Conservation (phyloP, 2,888 invertebrate genomes). For the Lapara coniferarum region DNA sequence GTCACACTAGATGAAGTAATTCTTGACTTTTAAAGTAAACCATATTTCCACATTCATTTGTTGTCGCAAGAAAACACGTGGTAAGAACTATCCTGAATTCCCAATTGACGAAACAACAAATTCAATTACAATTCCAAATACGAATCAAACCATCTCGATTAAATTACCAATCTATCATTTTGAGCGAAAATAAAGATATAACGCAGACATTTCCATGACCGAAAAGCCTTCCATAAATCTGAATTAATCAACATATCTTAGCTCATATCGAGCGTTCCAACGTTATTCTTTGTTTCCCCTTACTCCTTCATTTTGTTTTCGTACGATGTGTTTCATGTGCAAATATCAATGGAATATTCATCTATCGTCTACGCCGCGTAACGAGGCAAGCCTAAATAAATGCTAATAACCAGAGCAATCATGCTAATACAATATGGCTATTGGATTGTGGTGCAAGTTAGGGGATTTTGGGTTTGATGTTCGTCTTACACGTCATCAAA, state of each 20-base stretch:
- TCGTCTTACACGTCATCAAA: not conserved
- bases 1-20: too few species aligned
- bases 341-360: constrained; percentile 69
- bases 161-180: constrained; percentile 18
- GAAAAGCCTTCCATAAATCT: constrained; percentile 26
- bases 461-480: constrained; percentile 31
- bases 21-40: too few species aligned
- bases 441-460: constrained; percentile 47
- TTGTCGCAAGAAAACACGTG: too few species aligned
- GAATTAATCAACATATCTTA: constrained; percentile 29
- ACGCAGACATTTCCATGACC: constrained; percentile 12
- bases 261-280: constrained; percentile 22
- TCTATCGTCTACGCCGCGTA: constrained; percentile 53
- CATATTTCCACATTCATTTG: too few species aligned
- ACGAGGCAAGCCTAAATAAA: constrained; percentile 72
- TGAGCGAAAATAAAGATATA: constrained; percentile 13
- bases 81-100: not conserved
- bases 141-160: not conserved
- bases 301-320: constrained; percentile 42
- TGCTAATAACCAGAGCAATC: constrained; percentile 75
- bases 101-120: not conserved
- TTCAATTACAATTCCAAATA: not conserved
- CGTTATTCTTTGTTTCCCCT: constrained; percentile 28
- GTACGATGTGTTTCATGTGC: constrained; percentile 45
- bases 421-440: constrained; percentile 71